Evolutionary conservation across 2,888 invertebrate species (phyloP), one percentile per base, ranked within the genome.

Genomic region (Heliconius ethilla): DNA sequence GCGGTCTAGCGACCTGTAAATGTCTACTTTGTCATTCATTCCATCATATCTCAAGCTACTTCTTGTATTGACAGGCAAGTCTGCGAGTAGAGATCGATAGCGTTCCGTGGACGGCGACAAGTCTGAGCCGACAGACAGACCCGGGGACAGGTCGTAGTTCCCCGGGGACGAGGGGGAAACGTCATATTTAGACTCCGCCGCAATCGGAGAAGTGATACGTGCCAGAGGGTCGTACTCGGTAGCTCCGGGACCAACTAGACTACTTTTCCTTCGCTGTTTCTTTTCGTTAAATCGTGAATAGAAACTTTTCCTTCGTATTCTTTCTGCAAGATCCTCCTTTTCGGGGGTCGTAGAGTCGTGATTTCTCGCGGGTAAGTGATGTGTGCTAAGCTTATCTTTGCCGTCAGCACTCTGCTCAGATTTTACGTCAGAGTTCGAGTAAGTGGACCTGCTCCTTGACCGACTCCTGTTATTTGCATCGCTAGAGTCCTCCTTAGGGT

Each of bases 221-320:
- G 94, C 91, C 72, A 94, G 82, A 4, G 95, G 94, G 81, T 94
- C 94, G 83, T 96, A 96, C 81, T 96, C 96, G 5, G 94, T 88
- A 15, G 95, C 95, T 69, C 95, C 93, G 11, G 96, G 95, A 27
- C 96, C 96, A 15, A 96, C 96, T 82, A 96, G 91, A 83, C 95
- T 96, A 84, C 96, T 96, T 85, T 96, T 96, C 81, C 97, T 95
- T 79, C 96, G 95, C 82, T 95, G 95, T 85, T 97, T 97, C 87
- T 97, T 96, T 86, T 98, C 97, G 88, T 98, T 98, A 88, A 98
- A 98, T 83, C 98, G 95, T 22, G 97, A 96, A 87, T 98, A 98
- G 91, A 98, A 98, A 89, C 98, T 98, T 89, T 98, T 98, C 55
- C 98, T 95, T 83, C 97, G 95, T 85, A 98, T 98, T 85, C 98